Evolutionary conservation across 2,113 vertebrate genomes (phyloP).

Genomic region (Psilopsiagon aymara): DNA sequence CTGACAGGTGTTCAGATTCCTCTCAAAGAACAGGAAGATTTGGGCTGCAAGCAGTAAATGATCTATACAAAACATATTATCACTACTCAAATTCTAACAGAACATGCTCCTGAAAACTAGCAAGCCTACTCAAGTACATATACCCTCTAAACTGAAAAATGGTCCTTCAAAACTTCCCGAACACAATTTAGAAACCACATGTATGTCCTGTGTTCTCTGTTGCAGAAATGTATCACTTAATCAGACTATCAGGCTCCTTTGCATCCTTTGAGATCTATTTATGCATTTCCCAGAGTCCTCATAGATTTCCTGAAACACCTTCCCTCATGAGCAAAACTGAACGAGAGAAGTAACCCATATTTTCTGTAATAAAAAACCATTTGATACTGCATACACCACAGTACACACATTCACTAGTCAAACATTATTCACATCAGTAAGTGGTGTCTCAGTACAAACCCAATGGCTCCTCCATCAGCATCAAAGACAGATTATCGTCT

Average conservation of each 20-base stretch:
- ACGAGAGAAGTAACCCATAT: background rate
- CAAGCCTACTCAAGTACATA: background rate
- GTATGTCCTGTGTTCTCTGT: rapidly evolving
- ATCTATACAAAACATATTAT: background rate
- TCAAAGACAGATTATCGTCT: background rate
- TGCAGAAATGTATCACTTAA: background rate
- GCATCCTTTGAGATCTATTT: background rate
- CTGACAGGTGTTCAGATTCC: background rate
- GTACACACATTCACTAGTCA: rapidly evolving
- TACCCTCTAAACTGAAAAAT: background rate
- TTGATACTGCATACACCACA: background rate
- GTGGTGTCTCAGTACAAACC: background rate
- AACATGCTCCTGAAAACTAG: background rate
- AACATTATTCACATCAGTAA: background rate
- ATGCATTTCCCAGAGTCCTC: background rate
- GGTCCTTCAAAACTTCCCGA: background rate
- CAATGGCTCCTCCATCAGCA: background rate
- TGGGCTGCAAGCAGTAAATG: background rate
- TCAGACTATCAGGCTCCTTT: background rate
- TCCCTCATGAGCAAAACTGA: background rate
- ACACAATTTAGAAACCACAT: background rate
- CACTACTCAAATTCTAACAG: background rate
- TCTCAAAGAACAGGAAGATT: rapidly evolving
- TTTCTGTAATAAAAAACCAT: background rate
- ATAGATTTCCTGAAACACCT: background rate